Conservation (phyloP, 2,797 vertebrate species). For the Peromyscus aztecus region DNA sequence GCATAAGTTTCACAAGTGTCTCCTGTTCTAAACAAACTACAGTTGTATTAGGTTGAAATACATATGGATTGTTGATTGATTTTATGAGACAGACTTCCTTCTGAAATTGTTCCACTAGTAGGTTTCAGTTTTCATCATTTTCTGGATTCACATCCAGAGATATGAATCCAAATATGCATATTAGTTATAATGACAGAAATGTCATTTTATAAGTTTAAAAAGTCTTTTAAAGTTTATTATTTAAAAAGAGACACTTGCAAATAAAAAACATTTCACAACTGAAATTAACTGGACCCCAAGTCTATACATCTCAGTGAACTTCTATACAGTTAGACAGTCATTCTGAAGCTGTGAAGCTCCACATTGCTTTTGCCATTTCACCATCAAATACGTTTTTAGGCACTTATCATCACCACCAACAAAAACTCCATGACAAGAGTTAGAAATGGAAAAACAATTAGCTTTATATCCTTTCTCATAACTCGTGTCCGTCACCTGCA, state of each 20-base stretch:
- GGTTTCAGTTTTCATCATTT: slow-evolving; percentile 16
- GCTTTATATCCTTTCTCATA: not conserved
- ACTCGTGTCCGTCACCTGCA: not conserved
- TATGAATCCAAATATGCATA: not conserved
- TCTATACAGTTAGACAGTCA: not conserved
- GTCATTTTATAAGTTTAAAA: not conserved
- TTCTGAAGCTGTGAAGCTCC: not conserved
- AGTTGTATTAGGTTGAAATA: not conserved
- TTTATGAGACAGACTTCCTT: slow-evolving; percentile 41
- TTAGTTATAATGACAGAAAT: not conserved
- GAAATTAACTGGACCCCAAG: not conserved
- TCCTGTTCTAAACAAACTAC: not conserved
- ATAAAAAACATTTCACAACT: not conserved
- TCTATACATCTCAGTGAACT: not conserved
- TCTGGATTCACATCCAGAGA: slow-evolving; percentile 11
- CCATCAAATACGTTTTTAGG: not conserved
- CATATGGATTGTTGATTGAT: not conserved
- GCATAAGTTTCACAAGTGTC: not conserved
- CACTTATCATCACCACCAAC: too few species aligned
- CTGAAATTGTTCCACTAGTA: not conserved
- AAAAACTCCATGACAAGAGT: not conserved
- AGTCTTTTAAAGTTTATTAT: not conserved
- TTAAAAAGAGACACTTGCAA: not conserved
- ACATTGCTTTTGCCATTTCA: too few species aligned
- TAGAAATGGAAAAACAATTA: not conserved